Percentiles rank a stretch among this genome's conserved stretches.
Conservation (phyloP, 2,888 invertebrate genomes). For the Apamea epomidion region DNA sequence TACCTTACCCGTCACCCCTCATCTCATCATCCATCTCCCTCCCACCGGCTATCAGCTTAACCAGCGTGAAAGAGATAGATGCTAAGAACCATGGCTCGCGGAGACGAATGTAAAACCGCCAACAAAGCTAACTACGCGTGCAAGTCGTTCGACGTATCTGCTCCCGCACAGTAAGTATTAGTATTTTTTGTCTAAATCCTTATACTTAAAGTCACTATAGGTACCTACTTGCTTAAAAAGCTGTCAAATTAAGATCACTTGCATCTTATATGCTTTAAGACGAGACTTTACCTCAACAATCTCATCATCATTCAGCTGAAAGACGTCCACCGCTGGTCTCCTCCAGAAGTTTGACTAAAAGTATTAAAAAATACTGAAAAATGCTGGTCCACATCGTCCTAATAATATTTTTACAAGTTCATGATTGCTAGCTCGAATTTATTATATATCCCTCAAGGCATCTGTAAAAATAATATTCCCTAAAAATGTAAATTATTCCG, state of each 20-base stretch:
- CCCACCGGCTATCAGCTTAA: conserved; percentile 77
- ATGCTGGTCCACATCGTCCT: neutral
- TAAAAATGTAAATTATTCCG: neutral
- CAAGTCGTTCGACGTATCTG: conserved; percentile 84
- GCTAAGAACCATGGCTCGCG: conserved; percentile 85
- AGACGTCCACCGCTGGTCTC: neutral
- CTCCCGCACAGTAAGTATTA: conserved; percentile 84
- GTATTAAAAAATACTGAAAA: neutral
- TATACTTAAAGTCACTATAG: too few relatives aligned
- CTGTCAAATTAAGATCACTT: neutral
- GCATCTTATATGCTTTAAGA: neutral
- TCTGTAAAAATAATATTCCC: neutral
- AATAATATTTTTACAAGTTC: neutral
- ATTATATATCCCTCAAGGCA: too few relatives aligned
- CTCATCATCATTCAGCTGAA: neutral
- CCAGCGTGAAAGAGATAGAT: conserved; percentile 75
- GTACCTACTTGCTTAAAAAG: neutral
- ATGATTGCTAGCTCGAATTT: neutral
- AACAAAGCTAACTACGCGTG: conserved; percentile 84
- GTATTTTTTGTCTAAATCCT: conserved; percentile 58
- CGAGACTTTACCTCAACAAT: neutral
- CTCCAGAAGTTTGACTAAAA: neutral
- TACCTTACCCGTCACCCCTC: conserved; percentile 42
- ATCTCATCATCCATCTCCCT: conserved; percentile 75
- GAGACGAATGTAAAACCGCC: conserved; percentile 88